Evolutionary conservation across 92 coral and sea anemone genomes (phyloP), one percentile per base, ranked within the genome.

Genomic region (Bergia sp.): DNA sequence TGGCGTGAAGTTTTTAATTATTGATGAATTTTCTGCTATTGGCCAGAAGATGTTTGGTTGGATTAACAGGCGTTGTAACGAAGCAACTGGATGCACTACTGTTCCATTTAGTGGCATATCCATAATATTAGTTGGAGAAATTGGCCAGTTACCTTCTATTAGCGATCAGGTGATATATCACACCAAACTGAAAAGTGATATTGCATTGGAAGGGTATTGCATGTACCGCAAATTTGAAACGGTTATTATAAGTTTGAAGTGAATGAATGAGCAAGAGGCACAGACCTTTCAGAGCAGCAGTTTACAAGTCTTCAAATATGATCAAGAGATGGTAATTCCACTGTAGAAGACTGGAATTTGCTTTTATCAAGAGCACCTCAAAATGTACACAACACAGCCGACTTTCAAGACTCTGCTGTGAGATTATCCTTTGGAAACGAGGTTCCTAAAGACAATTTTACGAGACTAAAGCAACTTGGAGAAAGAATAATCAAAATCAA

Each of bases 271-370:
- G 90, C 85, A 38, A 74, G 43, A 76, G 84, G 66, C 18, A 5
- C 80, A 1, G 64, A 76, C 47, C 42, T 36, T 53, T 6, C 42
- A 40, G 58, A 86, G 73, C 78, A 81, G 45, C 84, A 29, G 18
- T 89, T 89, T 73, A 89, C 88, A 69, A 57, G 82, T 44, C 83
- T 82, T 61, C 91, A 82, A 42, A 74, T 41, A 61, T 15, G 92
- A 42, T 83, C 87, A 82, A 86, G 95, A 86, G 89, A 90, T 93
- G 95, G 95, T 5, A 81, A 85, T 88, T 93, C 93, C 49, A 91
- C 80, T 58, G 43, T 77, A 23, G 85, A 93, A 13, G 92, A 93
- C 92, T 91, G 92, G 94, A 89, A 91, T 66, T 82, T 90, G 76
- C 86, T 89, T 53, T 67, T 89, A 38, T 58, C 94, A 15, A 89